A percentile compares a stretch with the other conserved stretches of the same genome.
These are phyloP conservation scores for Thunnus thynnus DNA, from an alignment of 2,113 vertebrate genomes.

Conservation along the genomic window DNA sequence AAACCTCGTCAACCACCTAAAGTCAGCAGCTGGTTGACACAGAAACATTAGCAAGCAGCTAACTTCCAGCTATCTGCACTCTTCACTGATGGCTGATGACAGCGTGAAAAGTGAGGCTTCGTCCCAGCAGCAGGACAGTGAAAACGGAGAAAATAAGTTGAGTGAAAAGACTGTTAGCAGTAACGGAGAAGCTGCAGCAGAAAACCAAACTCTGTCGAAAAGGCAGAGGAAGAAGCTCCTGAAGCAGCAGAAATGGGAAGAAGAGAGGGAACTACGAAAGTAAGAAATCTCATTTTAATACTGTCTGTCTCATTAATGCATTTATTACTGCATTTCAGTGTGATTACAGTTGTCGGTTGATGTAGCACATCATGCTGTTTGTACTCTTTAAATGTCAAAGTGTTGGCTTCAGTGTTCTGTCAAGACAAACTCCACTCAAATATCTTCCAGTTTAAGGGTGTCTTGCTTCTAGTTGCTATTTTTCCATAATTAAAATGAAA, in stretches of 20 bases:
- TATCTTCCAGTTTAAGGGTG: background rate
- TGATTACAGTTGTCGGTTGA: no score
- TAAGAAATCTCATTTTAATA: conserved; percentile 67
- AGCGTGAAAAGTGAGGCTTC: background rate
- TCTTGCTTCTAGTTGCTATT: background rate
- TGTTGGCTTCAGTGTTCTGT: background rate
- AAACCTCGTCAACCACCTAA: background rate
- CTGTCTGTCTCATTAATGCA: no score
- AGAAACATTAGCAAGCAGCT: background rate
- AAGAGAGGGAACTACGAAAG: conserved; percentile 93
- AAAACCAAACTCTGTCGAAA: conserved; percentile 86
- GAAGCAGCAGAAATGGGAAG: conserved; percentile 96
- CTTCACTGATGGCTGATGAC: conserved; percentile 36
- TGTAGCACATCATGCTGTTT: background rate
- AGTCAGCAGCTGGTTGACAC: background rate
- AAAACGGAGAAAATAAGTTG: background rate
- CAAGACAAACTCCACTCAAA: background rate
- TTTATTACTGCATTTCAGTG: background rate
- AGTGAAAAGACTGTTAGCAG: background rate
- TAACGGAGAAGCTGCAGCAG: conserved; percentile 13
- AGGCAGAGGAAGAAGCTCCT: conserved; percentile 92
- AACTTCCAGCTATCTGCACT: background rate
- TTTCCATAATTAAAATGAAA: background rate
- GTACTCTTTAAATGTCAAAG: background rate
- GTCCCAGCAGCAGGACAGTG: background rate